Conservation (phyloP, 2,113 vertebrate genomes). For the Eleginops maclovinus region DNA sequence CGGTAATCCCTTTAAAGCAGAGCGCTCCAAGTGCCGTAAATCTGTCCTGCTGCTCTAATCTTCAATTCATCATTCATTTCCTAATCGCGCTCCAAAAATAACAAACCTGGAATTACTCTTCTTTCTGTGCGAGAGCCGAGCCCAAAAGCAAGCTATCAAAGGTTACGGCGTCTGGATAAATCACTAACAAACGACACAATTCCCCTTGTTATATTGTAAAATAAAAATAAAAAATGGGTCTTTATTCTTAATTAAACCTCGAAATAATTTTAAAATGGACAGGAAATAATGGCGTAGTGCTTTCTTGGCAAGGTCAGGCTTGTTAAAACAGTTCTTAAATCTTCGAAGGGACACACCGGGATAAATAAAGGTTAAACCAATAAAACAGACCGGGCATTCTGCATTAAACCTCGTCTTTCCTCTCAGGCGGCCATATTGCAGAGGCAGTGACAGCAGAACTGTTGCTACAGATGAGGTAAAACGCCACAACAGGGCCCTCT, state of each 20-base stretch:
- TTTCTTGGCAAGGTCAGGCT: constrained; percentile 50
- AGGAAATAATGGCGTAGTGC: constrained; percentile 48
- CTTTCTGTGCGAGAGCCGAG: constrained; percentile 25
- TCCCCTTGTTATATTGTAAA: constrained; percentile 44
- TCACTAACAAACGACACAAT: constrained; percentile 55
- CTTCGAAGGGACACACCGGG: constrained; percentile 52
- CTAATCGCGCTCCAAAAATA: constrained; percentile 74
- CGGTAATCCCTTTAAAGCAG: constrained; percentile 65
- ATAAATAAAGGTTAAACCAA: constrained; percentile 72
- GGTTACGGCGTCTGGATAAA: constrained; percentile 50
- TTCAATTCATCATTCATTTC: constrained; percentile 69
- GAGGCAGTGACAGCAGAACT: constrained; percentile 37
- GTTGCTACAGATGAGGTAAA: constrained; percentile 63
- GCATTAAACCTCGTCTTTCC: constrained; percentile 44
- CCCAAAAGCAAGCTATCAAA: constrained; percentile 53
- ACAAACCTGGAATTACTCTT: constrained; percentile 68
- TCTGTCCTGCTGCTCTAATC: constrained; percentile 67
- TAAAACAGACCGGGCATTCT: constrained; percentile 50
- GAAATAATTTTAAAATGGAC: constrained; percentile 50
- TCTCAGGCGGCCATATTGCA: constrained; percentile 31
- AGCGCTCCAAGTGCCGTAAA: constrained; percentile 49
- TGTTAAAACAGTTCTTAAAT: constrained; percentile 64
- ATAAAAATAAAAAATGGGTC: constrained; percentile 29
- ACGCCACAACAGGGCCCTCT: constrained; percentile 52
- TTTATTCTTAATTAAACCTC: constrained; percentile 65